Base-by-base conservation (phyloP, 2,113 vertebrate genomes). In the Limnothrissa miodon region DNA sequence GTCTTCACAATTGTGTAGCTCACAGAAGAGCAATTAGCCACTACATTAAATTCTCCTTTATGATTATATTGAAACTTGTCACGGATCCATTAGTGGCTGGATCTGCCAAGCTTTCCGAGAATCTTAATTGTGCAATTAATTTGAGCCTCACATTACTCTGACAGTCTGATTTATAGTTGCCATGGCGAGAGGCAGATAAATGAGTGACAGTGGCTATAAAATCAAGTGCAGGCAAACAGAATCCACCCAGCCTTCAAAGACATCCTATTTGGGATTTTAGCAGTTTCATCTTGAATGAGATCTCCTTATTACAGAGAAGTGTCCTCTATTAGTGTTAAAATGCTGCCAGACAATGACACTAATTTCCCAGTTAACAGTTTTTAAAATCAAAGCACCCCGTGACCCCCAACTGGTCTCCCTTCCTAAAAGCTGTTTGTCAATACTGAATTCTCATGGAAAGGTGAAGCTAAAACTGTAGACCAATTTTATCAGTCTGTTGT, bases 121-220 rank as follows among this genome's bases (percentile, higher is more conserved):
- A 90, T 93, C 90, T 93, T 94, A 95, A 95, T 95, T 93, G 93
- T 89, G 23, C 92, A 89, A 94, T 95, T 95, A 93, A 94, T 94
- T 94, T 87, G 19, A 79, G 90, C 82, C 82, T 89, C 86, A 90
- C 91, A 92, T 91, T 91, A 89, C 92, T 93, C 90, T 93, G 93
- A 93, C 94, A 89, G 89, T 86, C 66, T 45, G 91, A 94, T 94
- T 91, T 92, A 92, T 91, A 88, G 87, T 86, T 85, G 39, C 44
- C 85, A 88, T 87, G 9, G 82, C 10, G 25, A 74, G 66, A 79
- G 84, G 88, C 81, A 88, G 91, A 93, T 85, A 89, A 91, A 92
- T 88, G 89, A 21, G 33, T 89, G 91, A 90, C 87, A 87, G 83
- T 87, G 83, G 84, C 86, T 85, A 86, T 91, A 90, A 91, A 90